A percentile compares a stretch with the other conserved stretches of the same genome.
phyloP scores from a whole-genome alignment of 1,140 invertebrate genomes.

The Drosophila busckii region DNA sequence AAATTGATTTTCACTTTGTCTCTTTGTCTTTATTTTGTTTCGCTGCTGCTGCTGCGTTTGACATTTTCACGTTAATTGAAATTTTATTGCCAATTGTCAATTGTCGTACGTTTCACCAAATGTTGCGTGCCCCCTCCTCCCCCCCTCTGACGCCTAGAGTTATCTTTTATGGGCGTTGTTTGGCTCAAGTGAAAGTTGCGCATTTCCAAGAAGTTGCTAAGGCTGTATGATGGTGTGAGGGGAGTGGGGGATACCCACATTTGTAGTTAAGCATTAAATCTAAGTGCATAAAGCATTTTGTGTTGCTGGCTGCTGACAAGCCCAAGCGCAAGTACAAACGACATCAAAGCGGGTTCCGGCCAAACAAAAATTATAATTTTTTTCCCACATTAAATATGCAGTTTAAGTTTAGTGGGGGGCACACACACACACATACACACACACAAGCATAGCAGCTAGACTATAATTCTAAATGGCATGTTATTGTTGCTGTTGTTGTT shows the following conservation, averaged over 20 bases:
- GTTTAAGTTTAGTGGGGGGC: slow-evolving; percentile 11
- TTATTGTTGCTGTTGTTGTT: too few relatives aligned
- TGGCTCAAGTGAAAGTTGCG: slow-evolving; percentile 58
- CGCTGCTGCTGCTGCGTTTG: slow-evolving; percentile 15
- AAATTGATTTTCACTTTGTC: slow-evolving; percentile 22
- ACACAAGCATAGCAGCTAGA: not conserved
- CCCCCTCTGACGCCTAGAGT: slow-evolving; percentile 5
- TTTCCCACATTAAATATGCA: slow-evolving; percentile 70
- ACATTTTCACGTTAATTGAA: slow-evolving; percentile 59
- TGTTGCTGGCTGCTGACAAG: slow-evolving; percentile 20
- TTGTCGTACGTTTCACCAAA: slow-evolving; percentile 30
- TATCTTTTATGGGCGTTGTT: slow-evolving; percentile 57
- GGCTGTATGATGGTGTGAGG: not conserved
- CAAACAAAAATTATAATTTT: slow-evolving; percentile 36
- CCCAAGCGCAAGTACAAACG: too few relatives aligned
- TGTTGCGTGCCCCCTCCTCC: not conserved
- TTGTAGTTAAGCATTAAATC: slow-evolving; percentile 43
- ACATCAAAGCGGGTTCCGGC: slow-evolving; percentile 56
- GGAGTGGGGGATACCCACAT: not conserved
- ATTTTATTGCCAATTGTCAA: slow-evolving; percentile 67
- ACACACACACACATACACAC: not conserved
- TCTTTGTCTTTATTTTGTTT: slow-evolving; percentile 27
- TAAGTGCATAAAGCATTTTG: slow-evolving; percentile 43
- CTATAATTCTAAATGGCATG: slow-evolving; percentile 9
- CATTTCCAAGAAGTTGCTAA: slow-evolving; percentile 49